phyloP scores from a whole-genome alignment of 2,888 invertebrate genomes.

The Stenotaenia linearis region DNA sequence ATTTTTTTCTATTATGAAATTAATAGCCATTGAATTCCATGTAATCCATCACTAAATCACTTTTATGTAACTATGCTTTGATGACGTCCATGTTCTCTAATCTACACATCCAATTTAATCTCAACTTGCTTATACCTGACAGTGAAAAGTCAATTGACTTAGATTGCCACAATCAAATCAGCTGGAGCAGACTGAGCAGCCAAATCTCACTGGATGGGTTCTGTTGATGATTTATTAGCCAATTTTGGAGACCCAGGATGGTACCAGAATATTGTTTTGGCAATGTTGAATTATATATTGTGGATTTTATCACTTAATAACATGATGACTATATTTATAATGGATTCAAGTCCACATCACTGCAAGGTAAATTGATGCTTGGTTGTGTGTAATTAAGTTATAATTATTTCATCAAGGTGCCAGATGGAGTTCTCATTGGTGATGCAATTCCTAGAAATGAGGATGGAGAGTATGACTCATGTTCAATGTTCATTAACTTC shows the following conservation, averaged over 20 bases:
- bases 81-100: neutral
- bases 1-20: too few species aligned
- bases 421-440: neutral
- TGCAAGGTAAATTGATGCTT: constrained; percentile 28
- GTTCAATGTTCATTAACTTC: constrained; percentile 6
- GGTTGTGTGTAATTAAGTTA: neutral
- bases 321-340: constrained; percentile 34
- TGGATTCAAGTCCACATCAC: constrained; percentile 28
- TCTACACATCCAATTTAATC: neutral
- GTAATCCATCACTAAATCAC: neutral
- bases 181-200: neutral
- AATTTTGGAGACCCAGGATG: constrained; percentile 35
- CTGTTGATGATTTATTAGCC: constrained; percentile 33
- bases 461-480: constrained; percentile 4
- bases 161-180: constrained; percentile 2
- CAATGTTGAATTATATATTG: constrained; percentile 30
- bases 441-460: neutral
- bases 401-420: neutral
- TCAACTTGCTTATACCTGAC: neutral
- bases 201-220: neutral
- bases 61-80: neutral
- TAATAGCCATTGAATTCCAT: neutral
- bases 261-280: constrained; percentile 33
- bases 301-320: constrained; percentile 34
- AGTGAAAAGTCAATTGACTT: constrained; percentile 6